Evolutionary conservation across 2,113 vertebrate genomes (phyloP).

Genomic region (Eublepharis macularius): DNA sequence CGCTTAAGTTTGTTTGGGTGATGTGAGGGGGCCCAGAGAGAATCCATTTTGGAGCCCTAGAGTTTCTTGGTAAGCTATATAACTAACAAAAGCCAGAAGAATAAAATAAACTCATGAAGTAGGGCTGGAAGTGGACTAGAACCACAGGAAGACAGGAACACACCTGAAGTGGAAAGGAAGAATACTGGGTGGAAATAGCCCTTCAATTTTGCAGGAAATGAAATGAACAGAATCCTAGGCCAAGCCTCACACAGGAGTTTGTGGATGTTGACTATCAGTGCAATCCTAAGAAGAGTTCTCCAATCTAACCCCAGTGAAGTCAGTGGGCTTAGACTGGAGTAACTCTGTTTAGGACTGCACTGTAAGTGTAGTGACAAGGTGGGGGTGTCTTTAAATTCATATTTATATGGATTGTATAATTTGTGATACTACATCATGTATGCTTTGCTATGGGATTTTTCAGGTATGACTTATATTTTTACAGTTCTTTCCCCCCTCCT

Average conservation of each 20-base stretch:
- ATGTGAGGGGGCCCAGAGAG: too few relatives aligned
- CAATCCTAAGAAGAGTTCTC: too few relatives aligned
- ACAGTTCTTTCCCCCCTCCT: not conserved
- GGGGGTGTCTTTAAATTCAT: not conserved
- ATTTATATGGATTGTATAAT: not conserved
- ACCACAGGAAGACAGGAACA: not conserved
- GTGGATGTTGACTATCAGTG: too few relatives aligned
- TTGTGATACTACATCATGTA: not conserved
- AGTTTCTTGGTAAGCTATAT: not conserved
- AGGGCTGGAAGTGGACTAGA: not conserved
- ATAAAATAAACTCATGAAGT: not conserved
- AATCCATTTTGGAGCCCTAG: not conserved
- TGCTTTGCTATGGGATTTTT: not conserved
- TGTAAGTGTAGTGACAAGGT: not conserved
- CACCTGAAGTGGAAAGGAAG: not conserved
- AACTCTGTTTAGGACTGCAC: too few relatives aligned
- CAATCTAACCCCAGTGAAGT: too few relatives aligned
- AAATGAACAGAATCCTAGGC: not conserved
- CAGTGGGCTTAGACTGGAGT: too few relatives aligned
- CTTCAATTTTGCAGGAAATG: not conserved
- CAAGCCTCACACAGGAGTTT: not conserved
- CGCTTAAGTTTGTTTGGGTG: too few relatives aligned
- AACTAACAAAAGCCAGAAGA: not conserved
- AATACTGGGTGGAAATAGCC: not conserved
- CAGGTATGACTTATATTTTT: not conserved